These are phyloP conservation scores for Thomomys bottae DNA, from an alignment of 2,113 vertebrate species.

Conservation along the genomic window DNA sequence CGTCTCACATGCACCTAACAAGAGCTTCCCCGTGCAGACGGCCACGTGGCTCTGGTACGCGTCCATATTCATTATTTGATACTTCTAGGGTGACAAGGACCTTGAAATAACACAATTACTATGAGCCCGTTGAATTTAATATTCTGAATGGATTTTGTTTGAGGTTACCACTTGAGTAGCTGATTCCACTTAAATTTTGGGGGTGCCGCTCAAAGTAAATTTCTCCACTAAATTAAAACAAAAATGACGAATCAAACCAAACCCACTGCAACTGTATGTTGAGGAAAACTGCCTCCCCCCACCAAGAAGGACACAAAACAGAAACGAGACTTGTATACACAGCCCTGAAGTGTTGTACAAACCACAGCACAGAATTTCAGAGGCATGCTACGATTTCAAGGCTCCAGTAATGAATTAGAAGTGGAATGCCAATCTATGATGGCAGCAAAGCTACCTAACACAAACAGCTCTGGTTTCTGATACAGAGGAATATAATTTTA, in stretches of 20 bases:
- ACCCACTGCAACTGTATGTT: neutral
- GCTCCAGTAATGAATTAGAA: conserved; percentile 55
- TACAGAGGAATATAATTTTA: conserved; percentile 77
- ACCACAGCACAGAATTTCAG: neutral
- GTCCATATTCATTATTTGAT: conserved; percentile 57
- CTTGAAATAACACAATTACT: conserved; percentile 57
- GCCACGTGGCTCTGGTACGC: neutral
- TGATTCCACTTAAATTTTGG: conserved; percentile 34
- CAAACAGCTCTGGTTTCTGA: conserved; percentile 80
- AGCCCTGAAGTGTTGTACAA: neutral
- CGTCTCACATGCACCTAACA: neutral
- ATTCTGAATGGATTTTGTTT: conserved; percentile 18
- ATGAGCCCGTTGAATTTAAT: conserved; percentile 68
- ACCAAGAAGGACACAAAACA: neutral
- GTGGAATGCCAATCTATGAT: conserved; percentile 75
- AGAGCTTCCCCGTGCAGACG: neutral
- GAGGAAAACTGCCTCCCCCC: neutral
- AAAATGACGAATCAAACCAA: conserved; percentile 8
- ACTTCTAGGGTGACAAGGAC: conserved; percentile 56
- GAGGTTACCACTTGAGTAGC: neutral
- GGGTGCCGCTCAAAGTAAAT: neutral
- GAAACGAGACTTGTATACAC: neutral
- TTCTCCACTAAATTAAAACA: neutral
- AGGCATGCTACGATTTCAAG: conserved; percentile 52
- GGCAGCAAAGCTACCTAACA: conserved; percentile 72